Evolutionary conservation across 2,888 invertebrate species (phyloP).

Genomic region (Muscina levida): DNA sequence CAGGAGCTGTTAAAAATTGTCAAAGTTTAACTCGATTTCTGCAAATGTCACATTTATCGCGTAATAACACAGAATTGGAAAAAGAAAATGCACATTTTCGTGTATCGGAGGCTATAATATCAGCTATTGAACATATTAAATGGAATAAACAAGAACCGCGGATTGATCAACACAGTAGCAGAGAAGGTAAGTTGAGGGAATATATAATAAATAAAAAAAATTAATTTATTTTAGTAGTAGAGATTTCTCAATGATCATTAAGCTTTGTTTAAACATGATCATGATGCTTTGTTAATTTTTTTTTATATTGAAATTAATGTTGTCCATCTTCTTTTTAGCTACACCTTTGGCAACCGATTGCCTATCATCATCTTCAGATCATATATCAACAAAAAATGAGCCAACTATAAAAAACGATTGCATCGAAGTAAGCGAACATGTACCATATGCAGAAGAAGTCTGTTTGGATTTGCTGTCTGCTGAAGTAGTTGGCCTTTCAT

Average conservation of each 20-base stretch:
- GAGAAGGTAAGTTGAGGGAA: conserved; percentile 63
- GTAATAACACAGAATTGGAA: conserved; percentile 88
- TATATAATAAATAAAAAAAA: not conserved
- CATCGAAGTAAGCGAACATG: conserved; percentile 69
- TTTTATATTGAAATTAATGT: too few relatives aligned
- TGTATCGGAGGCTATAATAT: conserved; percentile 90
- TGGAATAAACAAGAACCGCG: conserved; percentile 81
- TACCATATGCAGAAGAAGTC: conserved; percentile 74
- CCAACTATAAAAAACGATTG: conserved; percentile 7
- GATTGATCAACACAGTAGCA: conserved; percentile 41
- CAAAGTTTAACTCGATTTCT: conserved; percentile 88
- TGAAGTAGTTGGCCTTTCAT: conserved; percentile 88
- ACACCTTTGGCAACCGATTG: conserved; percentile 57
- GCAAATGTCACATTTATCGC: conserved; percentile 85
- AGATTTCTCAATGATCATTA: too few relatives aligned
- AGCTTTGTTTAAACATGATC: not conserved
- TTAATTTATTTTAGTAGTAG: not conserved
- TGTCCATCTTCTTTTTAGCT: conserved; percentile 47
- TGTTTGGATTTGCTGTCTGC: conserved; percentile 83
- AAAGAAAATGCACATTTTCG: conserved; percentile 93
- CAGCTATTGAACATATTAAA: conserved; percentile 88
- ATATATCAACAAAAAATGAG: not conserved
- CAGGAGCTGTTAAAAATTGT: conserved; percentile 74
- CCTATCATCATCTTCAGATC: conserved; percentile 40
- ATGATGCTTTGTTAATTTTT: too few relatives aligned